Evolutionary conservation across 2,888 invertebrate species (phyloP).

Genomic region (Drosophila crucigera): DNA sequence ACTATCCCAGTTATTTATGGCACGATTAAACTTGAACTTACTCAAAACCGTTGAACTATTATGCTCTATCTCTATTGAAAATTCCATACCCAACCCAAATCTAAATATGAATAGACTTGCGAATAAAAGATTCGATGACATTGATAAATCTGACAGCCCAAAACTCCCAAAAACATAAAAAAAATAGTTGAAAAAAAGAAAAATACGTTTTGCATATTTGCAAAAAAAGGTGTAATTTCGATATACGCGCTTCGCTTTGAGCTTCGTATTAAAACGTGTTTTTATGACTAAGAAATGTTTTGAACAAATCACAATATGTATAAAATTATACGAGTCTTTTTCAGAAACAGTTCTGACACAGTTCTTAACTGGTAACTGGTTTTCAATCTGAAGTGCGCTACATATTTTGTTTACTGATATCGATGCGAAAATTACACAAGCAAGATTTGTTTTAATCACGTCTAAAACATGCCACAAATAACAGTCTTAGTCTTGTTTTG

Average conservation of each 20-base stretch:
- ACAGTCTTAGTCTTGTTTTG: constrained; percentile 29
- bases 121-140: not conserved
- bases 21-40: constrained; percentile 13
- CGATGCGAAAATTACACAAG: constrained; percentile 48
- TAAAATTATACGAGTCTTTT: constrained; percentile 23
- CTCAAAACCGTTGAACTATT: constrained; percentile 10
- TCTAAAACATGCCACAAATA: constrained; percentile 27
- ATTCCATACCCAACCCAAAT: constrained; percentile 1
- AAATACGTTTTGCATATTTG: constrained; percentile 12
- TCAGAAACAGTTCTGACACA: constrained; percentile 41
- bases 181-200: constrained; percentile 8
- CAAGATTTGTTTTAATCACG: constrained; percentile 50
- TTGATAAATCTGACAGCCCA: constrained; percentile 29
- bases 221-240: constrained; percentile 9
- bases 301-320: constrained; percentile 11
- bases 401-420: constrained; percentile 46
- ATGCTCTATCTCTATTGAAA: constrained; percentile 1
- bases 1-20: constrained; percentile 2
- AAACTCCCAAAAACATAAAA: constrained; percentile 20
- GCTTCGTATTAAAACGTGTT: constrained; percentile 28
- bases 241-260: constrained; percentile 19
- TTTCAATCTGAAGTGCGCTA: constrained; percentile 52
- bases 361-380: constrained; percentile 52
- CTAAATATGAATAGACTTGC: constrained; percentile 21
- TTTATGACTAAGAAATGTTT: constrained; percentile 14